Evolutionary conservation across 92 coral and sea anemone species (phyloP).

Genomic region (Zoanthus gigantus): DNA sequence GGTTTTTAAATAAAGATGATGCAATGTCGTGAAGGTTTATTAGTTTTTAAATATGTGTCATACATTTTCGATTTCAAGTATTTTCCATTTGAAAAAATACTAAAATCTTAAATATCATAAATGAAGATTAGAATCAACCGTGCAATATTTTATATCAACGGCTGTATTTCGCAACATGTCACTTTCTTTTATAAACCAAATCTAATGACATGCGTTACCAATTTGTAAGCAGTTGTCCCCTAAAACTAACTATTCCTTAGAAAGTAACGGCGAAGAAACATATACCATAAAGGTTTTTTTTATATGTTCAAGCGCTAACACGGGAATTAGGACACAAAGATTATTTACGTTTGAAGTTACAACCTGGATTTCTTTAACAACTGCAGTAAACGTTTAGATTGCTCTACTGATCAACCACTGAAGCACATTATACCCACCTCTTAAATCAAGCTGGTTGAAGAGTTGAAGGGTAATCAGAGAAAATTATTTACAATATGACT

Average conservation of each 20-base stretch:
- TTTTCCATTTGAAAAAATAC: neutral
- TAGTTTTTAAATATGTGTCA: neutral
- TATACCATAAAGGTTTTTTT: conserved; percentile 4
- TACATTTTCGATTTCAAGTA: neutral
- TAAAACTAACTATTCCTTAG: neutral
- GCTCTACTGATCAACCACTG: neutral
- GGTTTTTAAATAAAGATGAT: too few relatives aligned
- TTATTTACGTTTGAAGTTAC: neutral
- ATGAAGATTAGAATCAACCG: neutral
- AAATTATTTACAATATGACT: conserved; percentile 13
- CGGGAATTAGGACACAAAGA: neutral
- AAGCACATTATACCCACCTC: neutral
- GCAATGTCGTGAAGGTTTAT: too few relatives aligned
- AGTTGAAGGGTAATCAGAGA: neutral
- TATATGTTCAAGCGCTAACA: neutral
- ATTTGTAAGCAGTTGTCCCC: neutral
- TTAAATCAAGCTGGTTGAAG: conserved; percentile 3
- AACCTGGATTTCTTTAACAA: neutral
- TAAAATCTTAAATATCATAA: neutral
- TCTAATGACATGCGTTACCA: neutral
- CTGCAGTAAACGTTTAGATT: neutral
- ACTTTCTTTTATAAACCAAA: neutral
- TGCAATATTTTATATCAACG: neutral
- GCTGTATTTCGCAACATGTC: neutral
- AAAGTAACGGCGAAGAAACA: neutral